phyloP scores from a whole-genome alignment of 2,888 invertebrate genomes.

The Lycia hirtaria region DNA sequence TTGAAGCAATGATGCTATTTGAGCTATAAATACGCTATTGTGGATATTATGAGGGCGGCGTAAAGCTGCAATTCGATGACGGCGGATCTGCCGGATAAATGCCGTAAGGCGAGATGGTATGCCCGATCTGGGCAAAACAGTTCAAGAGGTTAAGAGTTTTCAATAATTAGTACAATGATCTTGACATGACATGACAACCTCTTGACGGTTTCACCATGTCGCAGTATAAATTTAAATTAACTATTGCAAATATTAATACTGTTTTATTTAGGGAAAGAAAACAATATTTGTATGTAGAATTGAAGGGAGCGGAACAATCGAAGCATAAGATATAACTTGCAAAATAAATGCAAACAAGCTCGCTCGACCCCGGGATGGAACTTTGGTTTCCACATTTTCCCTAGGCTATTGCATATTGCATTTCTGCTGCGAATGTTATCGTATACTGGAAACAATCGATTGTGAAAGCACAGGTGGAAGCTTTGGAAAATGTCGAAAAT shows the following conservation, averaged over 20 bases:
- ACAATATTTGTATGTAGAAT: conserved; percentile 18
- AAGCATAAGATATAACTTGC: conserved; percentile 14
- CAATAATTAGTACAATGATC: too few relatives aligned
- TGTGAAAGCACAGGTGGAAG: background rate
- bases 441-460: background rate
- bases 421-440: conserved; percentile 13
- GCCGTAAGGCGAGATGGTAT: too few relatives aligned
- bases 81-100: too few relatives aligned
- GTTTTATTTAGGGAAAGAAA: conserved; percentile 5
- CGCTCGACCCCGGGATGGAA: conserved; percentile 30
- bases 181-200: too few relatives aligned
- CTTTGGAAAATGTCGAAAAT: background rate
- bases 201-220: too few relatives aligned
- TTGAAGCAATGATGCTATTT: too few relatives aligned
- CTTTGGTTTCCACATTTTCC: conserved; percentile 31
- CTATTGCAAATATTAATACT: conserved; percentile 1
- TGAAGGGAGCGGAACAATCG: conserved; percentile 24
- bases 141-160: too few relatives aligned
- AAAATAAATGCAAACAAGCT: conserved; percentile 37
- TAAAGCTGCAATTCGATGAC: too few relatives aligned
- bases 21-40: too few relatives aligned
- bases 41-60: too few relatives aligned
- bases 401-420: conserved; percentile 29
- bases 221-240: background rate
- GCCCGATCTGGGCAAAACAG: too few relatives aligned